Evolutionary conservation across 2,797 vertebrate genomes (phyloP), one percentile per base, ranked within the genome.

Genomic region (Melanotaenia boesemani): DNA sequence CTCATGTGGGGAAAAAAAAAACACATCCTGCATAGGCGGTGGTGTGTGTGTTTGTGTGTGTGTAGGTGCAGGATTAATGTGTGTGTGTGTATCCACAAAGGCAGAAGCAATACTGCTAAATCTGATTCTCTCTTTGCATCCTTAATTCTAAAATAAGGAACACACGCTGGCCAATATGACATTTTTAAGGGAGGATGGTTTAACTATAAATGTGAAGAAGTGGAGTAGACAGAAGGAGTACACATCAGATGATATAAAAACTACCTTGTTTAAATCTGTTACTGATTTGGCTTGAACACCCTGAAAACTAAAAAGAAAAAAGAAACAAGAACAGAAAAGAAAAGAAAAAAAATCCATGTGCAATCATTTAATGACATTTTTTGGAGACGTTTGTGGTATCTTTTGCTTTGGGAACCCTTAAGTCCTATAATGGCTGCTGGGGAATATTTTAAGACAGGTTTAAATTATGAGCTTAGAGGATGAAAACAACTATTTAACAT

Each of bases 61-160:
- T 63, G 65, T 67, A 65, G 10, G 28, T 68, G 55, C 28, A 57
- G n/a, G 59, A 55, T 32, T 62, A 55, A 62, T 73, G 71, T 68
- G 66, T 60, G 75, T 63, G 74, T 66, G 76, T 65, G 59, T 50
- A 16, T 69, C 37, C 48, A 74, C 20, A 55, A 62, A 73, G 13
- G 36, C 56, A 70, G 60, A 59, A 62, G 70, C 65, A 60, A 8
- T 18, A 63, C 67, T 63, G 74, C 87, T 80, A 69, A 83, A 82
- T 86, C 73, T 81, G 81, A 91, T 90, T 91, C 76, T 67, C 67
- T 77, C 80, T 90, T 89, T 90, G 85, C 83, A 86, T 83, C 80
- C 86, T 85, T 92, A 90, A 93, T 88, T 91, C 80, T 90, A 86
- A 93, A 93, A 91, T 88, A 92, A 91, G 91, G 80, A 91, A 84